Conservation (phyloP, 2,113 vertebrate genomes). For the Copsychus sechellarum region DNA sequence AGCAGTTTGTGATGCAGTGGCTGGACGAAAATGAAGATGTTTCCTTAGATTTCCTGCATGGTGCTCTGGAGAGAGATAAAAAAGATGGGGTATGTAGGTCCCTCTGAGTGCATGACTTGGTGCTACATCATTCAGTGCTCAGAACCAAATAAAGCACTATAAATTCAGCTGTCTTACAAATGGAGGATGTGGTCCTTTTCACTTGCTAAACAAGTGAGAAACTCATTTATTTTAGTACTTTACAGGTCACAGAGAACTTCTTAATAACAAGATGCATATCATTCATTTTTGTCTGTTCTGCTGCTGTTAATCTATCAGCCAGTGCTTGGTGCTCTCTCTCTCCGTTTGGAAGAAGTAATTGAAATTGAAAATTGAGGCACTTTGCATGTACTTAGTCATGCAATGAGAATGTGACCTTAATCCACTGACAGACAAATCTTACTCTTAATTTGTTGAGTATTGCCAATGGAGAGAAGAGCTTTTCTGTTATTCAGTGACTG, state of each 20-base stretch:
- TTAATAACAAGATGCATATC: neutral
- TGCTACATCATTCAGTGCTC: neutral
- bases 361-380: neutral
- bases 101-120: neutral
- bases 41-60: slow-evolving; percentile 94
- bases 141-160: neutral
- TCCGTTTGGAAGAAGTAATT: neutral
- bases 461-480: neutral
- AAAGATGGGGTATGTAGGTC: slow-evolving; percentile 90
- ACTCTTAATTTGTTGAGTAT: neutral
- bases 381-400: neutral
- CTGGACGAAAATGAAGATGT: slow-evolving; percentile 97
- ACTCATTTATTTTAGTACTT: neutral
- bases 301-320: neutral
- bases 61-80: slow-evolving; percentile 95
- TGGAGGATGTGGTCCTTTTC: neutral
- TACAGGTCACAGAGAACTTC: neutral
- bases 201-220: neutral
- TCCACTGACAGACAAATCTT: neutral
- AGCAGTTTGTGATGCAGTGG: slow-evolving; percentile 98
- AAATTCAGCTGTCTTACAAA: neutral
- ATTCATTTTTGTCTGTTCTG: neutral
- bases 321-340: neutral
- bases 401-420: slow-evolving; percentile 28
- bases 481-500: neutral